Conservation (phyloP, 2,888 invertebrate species). For the Heteromyza rotundicornis region DNA sequence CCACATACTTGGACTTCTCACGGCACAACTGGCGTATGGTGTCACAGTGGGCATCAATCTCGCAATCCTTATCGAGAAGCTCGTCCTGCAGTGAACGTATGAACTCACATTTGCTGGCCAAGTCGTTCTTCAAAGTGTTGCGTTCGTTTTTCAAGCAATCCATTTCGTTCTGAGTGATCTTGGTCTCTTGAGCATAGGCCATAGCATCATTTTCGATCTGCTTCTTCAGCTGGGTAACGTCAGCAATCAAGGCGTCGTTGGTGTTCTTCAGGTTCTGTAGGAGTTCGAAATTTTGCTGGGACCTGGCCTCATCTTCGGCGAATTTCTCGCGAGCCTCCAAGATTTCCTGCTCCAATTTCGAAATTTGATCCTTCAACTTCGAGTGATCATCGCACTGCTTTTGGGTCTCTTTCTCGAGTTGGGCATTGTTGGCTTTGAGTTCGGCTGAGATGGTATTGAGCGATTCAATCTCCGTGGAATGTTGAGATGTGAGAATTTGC, state of each 20-base stretch:
- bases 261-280: slow-evolving; percentile 49
- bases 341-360: slow-evolving; percentile 43
- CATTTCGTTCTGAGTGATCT: slow-evolving; percentile 51
- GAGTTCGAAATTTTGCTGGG: slow-evolving; percentile 41
- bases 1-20: slow-evolving; percentile 52
- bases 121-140: slow-evolving; percentile 54
- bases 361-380: slow-evolving; percentile 31
- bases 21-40: slow-evolving; percentile 55
- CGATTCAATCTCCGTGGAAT: slow-evolving; percentile 43
- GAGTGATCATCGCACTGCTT: slow-evolving; percentile 36
- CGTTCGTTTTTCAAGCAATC: slow-evolving; percentile 57
- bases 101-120: slow-evolving; percentile 57
- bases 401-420: slow-evolving; percentile 35
- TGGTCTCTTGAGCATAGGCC: slow-evolving; percentile 53
- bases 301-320: slow-evolving; percentile 40
- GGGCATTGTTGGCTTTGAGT: slow-evolving; percentile 30
- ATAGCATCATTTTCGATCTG: slow-evolving; percentile 59
- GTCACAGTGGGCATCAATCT: slow-evolving; percentile 59
- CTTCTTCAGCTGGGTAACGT: slow-evolving; percentile 47
- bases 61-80: slow-evolving; percentile 56
- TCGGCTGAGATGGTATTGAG: slow-evolving; percentile 30
- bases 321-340: slow-evolving; percentile 42
- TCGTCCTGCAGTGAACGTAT: slow-evolving; percentile 58
- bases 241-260: slow-evolving; percentile 46
- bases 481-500: slow-evolving; percentile 42